Evolutionary conservation across 2,888 invertebrate genomes (phyloP).

Genomic region (Nebria salina): DNA sequence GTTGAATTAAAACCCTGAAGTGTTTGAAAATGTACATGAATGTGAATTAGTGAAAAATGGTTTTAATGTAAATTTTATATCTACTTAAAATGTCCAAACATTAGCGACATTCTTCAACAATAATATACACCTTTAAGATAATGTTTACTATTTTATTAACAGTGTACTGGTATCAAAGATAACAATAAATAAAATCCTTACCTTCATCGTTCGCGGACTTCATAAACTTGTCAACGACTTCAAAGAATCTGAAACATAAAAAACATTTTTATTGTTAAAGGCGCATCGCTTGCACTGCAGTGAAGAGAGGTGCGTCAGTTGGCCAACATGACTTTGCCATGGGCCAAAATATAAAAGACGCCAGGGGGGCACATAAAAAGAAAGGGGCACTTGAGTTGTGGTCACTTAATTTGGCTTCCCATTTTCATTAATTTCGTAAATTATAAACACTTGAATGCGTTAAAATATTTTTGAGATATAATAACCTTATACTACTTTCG

Average conservation of each 20-base stretch:
- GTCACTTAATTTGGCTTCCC: slow-evolving; percentile 2
- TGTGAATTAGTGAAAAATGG: too few relatives aligned
- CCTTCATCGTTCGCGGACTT: slow-evolving; percentile 55
- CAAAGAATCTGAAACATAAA: slow-evolving; percentile 62
- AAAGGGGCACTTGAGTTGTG: slow-evolving; percentile 9
- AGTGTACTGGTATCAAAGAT: slow-evolving; percentile 37
- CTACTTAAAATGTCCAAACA: background rate
- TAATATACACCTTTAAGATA: background rate
- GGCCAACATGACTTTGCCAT: slow-evolving; percentile 40
- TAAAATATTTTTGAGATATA: background rate
- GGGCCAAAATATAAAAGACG: slow-evolving; percentile 26
- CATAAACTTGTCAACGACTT: slow-evolving; percentile 59
- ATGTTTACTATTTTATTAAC: slow-evolving; percentile 19
- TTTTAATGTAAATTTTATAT: background rate
- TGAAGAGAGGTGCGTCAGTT: slow-evolving; percentile 36
- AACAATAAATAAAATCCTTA: slow-evolving; percentile 54
- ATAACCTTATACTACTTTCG: background rate
- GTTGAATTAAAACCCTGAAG: too few relatives aligned
- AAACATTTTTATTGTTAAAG: slow-evolving; percentile 43
- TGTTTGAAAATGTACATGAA: too few relatives aligned
- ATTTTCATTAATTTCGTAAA: slow-evolving; percentile 10
- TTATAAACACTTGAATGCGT: slow-evolving; percentile 7
- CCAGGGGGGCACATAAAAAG: slow-evolving; percentile 5
- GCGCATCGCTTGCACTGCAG: background rate
- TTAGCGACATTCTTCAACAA: background rate